A percentile compares a stretch with the other conserved stretches of the same genome.
Evolutionary conservation across 2,888 invertebrate genomes (phyloP).

Genomic region (Timandra comae): DNA sequence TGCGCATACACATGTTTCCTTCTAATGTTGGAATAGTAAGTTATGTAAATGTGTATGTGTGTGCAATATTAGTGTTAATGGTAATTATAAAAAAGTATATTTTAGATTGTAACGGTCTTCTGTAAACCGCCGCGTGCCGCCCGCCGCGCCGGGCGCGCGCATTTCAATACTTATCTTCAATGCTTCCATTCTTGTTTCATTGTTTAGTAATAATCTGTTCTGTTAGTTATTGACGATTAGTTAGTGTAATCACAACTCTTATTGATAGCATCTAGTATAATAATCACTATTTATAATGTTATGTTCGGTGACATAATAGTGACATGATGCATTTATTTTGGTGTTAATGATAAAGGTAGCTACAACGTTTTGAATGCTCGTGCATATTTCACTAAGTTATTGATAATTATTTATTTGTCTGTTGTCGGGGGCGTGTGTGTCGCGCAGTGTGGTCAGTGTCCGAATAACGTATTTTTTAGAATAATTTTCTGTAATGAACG

Average conservation of each 20-base stretch:
- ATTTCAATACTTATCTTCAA: slow-evolving; percentile 26
- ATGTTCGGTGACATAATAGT: slow-evolving; percentile 71
- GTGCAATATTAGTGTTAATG: slow-evolving; percentile 75
- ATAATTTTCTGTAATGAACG: slow-evolving; percentile 49
- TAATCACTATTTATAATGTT: slow-evolving; percentile 58
- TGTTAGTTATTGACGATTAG: slow-evolving; percentile 58
- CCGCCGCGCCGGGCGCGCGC: slow-evolving; percentile 20
- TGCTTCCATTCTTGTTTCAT: slow-evolving; percentile 64
- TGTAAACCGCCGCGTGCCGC: too few relatives aligned
- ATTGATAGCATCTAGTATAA: slow-evolving; percentile 64
- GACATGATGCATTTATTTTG: slow-evolving; percentile 76
- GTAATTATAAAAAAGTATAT: slow-evolving; percentile 55
- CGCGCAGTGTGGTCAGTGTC: slow-evolving; percentile 44
- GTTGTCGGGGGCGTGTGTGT: slow-evolving; percentile 32
- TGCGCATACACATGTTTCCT: slow-evolving; percentile 71
- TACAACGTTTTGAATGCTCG: slow-evolving; percentile 72
- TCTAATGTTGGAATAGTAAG: slow-evolving; percentile 49
- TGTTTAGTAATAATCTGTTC: slow-evolving; percentile 48
- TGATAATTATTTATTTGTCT: slow-evolving; percentile 66
- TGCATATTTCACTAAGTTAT: slow-evolving; percentile 63
- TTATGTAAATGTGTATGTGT: slow-evolving; percentile 74
- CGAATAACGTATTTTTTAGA: slow-evolving; percentile 49
- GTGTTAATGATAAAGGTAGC: slow-evolving; percentile 74
- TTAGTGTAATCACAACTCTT: slow-evolving; percentile 70
- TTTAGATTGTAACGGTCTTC: slow-evolving; percentile 48